These are phyloP conservation scores for Tipula confusa DNA, from an alignment of 2,888 invertebrate species.

Conservation along the genomic window DNA sequence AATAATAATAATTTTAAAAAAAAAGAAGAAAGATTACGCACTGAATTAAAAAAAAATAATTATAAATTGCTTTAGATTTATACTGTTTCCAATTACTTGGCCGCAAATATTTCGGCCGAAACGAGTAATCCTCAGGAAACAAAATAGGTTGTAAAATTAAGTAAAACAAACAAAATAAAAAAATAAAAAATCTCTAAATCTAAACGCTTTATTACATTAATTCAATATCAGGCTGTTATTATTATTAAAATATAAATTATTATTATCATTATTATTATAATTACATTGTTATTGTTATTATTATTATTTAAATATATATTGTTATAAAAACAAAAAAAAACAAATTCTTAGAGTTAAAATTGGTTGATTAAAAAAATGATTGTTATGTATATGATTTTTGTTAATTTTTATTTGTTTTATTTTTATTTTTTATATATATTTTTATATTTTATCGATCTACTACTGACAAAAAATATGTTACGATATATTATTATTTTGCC, in stretches of 20 bases:
- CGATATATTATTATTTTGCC: background rate
- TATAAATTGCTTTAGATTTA: constrained; percentile 13
- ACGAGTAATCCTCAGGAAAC: background rate
- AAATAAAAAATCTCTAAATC: background rate
- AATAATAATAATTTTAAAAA: constrained; percentile 20
- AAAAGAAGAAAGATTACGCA: background rate
- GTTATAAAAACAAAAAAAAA: constrained; percentile 12
- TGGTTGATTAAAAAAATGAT: background rate
- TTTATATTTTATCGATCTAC: background rate
- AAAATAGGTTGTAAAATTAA: constrained; percentile 20
- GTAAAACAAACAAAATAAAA: background rate
- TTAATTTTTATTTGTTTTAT: background rate
- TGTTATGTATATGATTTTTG: background rate
- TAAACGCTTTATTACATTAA: constrained; percentile 20
- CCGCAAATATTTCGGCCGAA: background rate
- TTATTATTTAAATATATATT: constrained; percentile 15
- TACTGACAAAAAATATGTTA: background rate
- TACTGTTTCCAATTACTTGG: constrained; percentile 25
- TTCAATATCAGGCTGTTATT: constrained; percentile 12
- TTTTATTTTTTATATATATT: background rate
- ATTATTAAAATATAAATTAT: constrained; percentile 15
- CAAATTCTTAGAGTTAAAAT: constrained; percentile 1
- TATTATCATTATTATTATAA: constrained; percentile 25
- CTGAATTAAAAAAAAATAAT: background rate
- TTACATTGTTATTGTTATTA: background rate